A percentile compares a stretch with the other conserved stretches of the same genome.
Conservation (phyloP, 2,888 invertebrate genomes). For the Monochamus alternatus region DNA sequence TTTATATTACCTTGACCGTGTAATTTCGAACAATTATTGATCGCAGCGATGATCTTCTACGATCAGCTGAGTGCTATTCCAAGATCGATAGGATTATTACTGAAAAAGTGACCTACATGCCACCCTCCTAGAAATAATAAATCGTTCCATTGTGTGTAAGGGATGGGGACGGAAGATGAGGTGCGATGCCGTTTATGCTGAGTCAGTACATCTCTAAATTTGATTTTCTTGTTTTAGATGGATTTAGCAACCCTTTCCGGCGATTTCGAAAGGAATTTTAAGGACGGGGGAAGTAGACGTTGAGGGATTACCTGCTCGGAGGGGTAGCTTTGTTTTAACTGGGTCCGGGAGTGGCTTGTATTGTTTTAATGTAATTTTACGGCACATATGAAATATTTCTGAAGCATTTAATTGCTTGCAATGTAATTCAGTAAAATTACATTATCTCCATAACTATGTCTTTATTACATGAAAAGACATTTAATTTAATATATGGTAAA, state of each 20-base stretch:
- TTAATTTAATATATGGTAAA: too few relatives aligned
- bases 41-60: background rate
- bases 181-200: constrained; percentile 53
- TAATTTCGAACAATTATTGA: background rate
- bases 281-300: background rate
- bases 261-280: constrained; percentile 5
- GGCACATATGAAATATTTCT: too few relatives aligned
- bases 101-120: constrained; percentile 61
- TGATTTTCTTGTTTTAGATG: constrained; percentile 45
- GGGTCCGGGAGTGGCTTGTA: too few relatives aligned
- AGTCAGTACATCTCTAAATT: constrained; percentile 50
- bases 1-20: background rate
- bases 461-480: too few relatives aligned
- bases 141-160: constrained; percentile 51
- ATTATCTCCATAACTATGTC: too few relatives aligned
- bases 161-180: constrained; percentile 50
- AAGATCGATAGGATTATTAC: constrained; percentile 53
- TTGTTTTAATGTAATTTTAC: too few relatives aligned
- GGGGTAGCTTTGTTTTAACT: background rate
- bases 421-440: too few relatives aligned
- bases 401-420: too few relatives aligned
- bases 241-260: constrained; percentile 17
- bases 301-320: background rate
- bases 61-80: constrained; percentile 52
- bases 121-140: constrained; percentile 59